Conservation (phyloP, 2,888 invertebrate genomes). For the Drosophila picticornis region DNA sequence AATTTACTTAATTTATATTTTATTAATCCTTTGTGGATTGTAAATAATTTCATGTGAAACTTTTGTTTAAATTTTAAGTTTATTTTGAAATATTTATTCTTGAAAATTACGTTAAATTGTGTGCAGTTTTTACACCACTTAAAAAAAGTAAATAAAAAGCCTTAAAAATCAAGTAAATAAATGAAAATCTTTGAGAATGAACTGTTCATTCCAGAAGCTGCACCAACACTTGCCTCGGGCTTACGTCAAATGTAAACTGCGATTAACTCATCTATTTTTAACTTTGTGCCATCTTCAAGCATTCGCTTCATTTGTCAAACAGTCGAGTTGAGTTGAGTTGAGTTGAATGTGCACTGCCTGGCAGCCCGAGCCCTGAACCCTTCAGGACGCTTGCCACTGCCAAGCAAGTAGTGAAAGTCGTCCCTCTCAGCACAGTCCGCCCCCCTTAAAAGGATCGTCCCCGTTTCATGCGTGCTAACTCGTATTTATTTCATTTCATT, state of each 20-base stretch:
- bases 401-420: conserved; percentile 23
- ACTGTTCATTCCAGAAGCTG: not conserved
- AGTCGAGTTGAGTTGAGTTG: not conserved
- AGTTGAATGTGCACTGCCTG: not conserved
- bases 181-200: not conserved
- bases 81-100: not conserved
- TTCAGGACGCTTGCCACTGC: conserved; percentile 9
- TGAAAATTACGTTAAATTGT: not conserved
- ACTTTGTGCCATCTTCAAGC: conserved; percentile 47
- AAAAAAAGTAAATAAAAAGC: not conserved
- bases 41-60: too few relatives aligned
- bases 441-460: not conserved
- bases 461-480: conserved; percentile 34
- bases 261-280: conserved; percentile 45
- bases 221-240: not conserved
- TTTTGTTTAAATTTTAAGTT: not conserved
- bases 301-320: conserved; percentile 68
- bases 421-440: not conserved
- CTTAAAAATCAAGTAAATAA: not conserved
- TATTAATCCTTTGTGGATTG: not conserved
- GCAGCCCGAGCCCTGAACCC: conserved; percentile 32
- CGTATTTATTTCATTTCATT: conserved; percentile 68
- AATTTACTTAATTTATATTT: not conserved
- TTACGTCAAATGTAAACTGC: not conserved
- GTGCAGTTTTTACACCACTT: not conserved